These are phyloP conservation scores for Lepas anatifera DNA, from an alignment of 2,888 invertebrate species.

Conservation along the genomic window DNA sequence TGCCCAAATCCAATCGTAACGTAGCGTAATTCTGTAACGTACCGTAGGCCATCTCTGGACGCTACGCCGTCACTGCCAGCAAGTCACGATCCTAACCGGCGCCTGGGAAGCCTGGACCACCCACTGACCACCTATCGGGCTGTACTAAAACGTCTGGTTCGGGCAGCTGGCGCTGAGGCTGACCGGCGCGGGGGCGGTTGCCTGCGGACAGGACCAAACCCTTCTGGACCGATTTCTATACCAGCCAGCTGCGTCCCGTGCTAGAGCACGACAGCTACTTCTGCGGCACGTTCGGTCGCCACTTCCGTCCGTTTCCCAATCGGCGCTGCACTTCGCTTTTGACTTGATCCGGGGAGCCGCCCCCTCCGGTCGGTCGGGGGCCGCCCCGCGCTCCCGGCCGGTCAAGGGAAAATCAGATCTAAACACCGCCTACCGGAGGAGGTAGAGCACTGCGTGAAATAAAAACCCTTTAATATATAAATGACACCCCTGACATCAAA, in stretches of 20 bases:
- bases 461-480: no score
- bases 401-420: no score
- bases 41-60: no score
- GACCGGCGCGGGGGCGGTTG: background rate
- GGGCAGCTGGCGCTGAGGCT: background rate
- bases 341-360: no score
- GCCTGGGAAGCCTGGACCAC: background rate
- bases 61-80: background rate
- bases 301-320: background rate
- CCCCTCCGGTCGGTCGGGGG: no score
- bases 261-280: slow-evolving; percentile 4
- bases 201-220: background rate
- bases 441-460: no score
- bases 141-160: background rate
- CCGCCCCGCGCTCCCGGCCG: no score
- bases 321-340: no score
- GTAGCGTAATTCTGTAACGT: no score
- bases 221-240: background rate
- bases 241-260: background rate
- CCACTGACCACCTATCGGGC: background rate
- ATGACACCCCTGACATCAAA: no score
- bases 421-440: no score
- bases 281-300: background rate
- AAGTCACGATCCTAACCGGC: background rate
- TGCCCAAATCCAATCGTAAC: no score